Base-by-base conservation (phyloP, 2,888 invertebrate genomes). In the Trichopria drosophilae region DNA sequence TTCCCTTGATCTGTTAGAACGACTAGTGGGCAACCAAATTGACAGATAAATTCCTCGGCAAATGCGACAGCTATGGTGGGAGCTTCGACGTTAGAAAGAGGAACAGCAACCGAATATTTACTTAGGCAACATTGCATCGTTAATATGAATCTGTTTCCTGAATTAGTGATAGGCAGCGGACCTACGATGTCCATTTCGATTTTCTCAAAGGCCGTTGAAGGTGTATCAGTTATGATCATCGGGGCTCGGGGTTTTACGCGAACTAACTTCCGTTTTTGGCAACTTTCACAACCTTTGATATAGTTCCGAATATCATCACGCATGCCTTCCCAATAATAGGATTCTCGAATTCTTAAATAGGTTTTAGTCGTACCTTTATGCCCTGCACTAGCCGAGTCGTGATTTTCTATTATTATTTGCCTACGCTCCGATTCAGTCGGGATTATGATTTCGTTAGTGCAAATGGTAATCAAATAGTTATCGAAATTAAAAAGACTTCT, bases 211-310 rank as follows among this genome's bases (percentile, higher is more conserved):
- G 26, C 35, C 15, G 12, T 19, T n/a, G 12, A 16, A 5, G 44
- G 44, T 3, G 44, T 44, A 13, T 26, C 44, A 1, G 34, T 44
- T 12, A 44, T 32, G 10, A 22, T 23, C 49, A 49, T 51, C 3
- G 50, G 50, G 12, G 22, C 19, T 26, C 22, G 36, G 4, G 39
- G 43, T n/a, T 31, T 44, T 10, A 15, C 10, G 1, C 35, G 34
- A n/a, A 37, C 43, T 10, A 50, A 24, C 12, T 50, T 39, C 2
- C 15, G 4, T 10, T 12, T 39, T 12, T 45, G 51, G 15, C 51
- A 51, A 1, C 15, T 34, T 5, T 40, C 35, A 4, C 44, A 45
- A 0, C 26, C 35, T 22, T 10, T 35, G 1, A 51, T 32, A 4
- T 34, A 39, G 19, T 40, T n/a, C 4, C 19, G 4, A 2, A 51